These are phyloP conservation scores for Hirundo rustica DNA, from an alignment of 2,797 vertebrate species.

Conservation along the genomic window DNA sequence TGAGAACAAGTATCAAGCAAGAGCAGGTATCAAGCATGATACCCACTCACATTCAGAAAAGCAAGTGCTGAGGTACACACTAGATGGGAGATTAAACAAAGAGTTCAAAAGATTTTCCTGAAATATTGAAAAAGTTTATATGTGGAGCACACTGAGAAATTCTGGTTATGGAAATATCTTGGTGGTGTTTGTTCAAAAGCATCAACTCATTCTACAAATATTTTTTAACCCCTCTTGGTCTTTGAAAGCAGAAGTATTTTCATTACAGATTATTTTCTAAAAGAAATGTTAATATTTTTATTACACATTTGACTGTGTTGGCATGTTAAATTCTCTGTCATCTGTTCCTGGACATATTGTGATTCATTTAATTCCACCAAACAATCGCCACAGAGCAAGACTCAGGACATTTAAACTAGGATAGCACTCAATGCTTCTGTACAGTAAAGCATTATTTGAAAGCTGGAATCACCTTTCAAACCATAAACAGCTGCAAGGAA, in stretches of 20 bases:
- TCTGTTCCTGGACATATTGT: not conserved
- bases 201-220: not conserved
- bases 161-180: not conserved
- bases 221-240: not conserved
- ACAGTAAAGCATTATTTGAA: not conserved
- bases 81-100: not conserved
- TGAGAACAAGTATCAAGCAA: not conserved
- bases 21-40: not conserved
- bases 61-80: not conserved
- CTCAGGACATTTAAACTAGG: not conserved
- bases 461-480: not conserved
- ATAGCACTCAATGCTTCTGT: not conserved
- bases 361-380: not conserved
- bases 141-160: not conserved
- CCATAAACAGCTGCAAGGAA: not conserved
- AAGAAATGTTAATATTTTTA: not conserved
- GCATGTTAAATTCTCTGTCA: not conserved
- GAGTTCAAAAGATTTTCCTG: slow-evolving; percentile 1
- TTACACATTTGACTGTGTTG: not conserved
- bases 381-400: not conserved
- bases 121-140: not conserved
- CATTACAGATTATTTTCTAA: not conserved
- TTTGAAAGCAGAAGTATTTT: not conserved
- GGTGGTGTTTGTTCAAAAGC: not conserved
- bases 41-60: not conserved